phyloP scores from a whole-genome alignment of 2,888 invertebrate genomes.

The Cataglyphis cursor region DNA sequence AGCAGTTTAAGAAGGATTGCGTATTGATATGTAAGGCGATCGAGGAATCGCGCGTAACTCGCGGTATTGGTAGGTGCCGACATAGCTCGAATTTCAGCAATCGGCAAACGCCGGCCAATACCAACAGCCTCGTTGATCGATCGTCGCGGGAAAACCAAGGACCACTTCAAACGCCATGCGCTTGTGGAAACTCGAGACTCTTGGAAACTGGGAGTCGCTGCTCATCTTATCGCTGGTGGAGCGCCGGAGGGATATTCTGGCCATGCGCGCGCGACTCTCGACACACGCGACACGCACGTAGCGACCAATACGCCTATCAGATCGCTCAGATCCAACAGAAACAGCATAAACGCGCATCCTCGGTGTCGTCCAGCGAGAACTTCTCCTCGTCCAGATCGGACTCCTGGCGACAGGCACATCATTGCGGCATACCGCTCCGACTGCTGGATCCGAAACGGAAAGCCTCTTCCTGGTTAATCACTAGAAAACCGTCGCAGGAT shows the following conservation, averaged over 20 bases:
- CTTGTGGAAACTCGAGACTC: constrained; percentile 88
- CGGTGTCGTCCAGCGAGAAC: constrained; percentile 95
- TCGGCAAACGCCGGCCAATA: constrained; percentile 95
- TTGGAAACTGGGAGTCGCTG: constrained; percentile 85
- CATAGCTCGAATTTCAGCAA: constrained; percentile 96
- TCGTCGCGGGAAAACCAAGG: constrained; percentile 91
- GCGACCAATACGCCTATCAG: constrained; percentile 92
- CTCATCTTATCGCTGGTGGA: constrained; percentile 75
- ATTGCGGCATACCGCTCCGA: constrained; percentile 92
- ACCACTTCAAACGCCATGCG: constrained; percentile 87
- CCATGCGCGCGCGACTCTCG: constrained; percentile 83
- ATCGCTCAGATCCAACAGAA: constrained; percentile 93
- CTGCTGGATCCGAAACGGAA: constrained; percentile 92
- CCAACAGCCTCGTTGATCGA: constrained; percentile 93
- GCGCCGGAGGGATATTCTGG: constrained; percentile 85
- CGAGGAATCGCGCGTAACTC: constrained; percentile 96
- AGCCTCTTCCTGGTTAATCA: constrained; percentile 95
- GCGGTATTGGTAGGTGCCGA: constrained; percentile 94
- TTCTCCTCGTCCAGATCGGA: constrained; percentile 93
- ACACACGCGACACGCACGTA: constrained; percentile 86
- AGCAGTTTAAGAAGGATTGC: constrained; percentile 99
- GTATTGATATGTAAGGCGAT: constrained; percentile 98
- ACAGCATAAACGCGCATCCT: constrained; percentile 92
- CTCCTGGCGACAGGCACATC: constrained; percentile 93
- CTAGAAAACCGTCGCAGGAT: constrained; percentile 97